These are phyloP conservation scores for Sinhomidia bicolor DNA, from an alignment of 2,888 invertebrate genomes.

Conservation along the genomic window DNA sequence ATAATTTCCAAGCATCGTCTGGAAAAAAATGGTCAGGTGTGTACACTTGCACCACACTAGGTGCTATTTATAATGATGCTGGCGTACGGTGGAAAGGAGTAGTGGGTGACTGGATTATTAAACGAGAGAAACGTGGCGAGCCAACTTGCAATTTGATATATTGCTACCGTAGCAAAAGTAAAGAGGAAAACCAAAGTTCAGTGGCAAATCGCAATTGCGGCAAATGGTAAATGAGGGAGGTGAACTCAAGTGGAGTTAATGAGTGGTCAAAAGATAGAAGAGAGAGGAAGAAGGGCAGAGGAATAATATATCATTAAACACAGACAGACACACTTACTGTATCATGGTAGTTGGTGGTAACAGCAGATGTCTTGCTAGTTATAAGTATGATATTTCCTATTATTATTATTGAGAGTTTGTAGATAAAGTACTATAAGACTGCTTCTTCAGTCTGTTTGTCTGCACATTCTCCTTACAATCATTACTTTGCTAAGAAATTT, in stretches of 20 bases:
- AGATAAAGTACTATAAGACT: too few species aligned
- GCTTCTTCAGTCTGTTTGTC: too few species aligned
- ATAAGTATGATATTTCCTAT: too few species aligned
- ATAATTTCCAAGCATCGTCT: neutral
- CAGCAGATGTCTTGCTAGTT: too few species aligned
- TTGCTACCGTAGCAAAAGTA: neutral
- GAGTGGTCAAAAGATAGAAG: conserved; percentile 46
- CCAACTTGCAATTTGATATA: neutral
- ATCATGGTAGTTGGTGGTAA: too few species aligned
- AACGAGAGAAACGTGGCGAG: neutral
- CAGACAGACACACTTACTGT: neutral
- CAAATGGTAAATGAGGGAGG: conserved; percentile 39
- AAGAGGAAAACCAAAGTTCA: conserved; percentile 44
- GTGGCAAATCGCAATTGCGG: conserved; percentile 58
- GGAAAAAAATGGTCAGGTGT: neutral
- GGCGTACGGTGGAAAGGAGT: too few species aligned
- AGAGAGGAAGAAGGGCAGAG: neutral
- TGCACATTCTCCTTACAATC: too few species aligned
- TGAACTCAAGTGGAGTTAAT: conserved; percentile 67
- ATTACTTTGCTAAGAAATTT: too few species aligned
- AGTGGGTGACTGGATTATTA: neutral
- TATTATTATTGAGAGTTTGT: too few species aligned
- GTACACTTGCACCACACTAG: neutral
- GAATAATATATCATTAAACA: conserved; percentile 33
- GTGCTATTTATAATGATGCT: too few species aligned